Evolutionary conservation across 2,888 invertebrate species (phyloP).

Genomic region (Pomacea canaliculata): DNA sequence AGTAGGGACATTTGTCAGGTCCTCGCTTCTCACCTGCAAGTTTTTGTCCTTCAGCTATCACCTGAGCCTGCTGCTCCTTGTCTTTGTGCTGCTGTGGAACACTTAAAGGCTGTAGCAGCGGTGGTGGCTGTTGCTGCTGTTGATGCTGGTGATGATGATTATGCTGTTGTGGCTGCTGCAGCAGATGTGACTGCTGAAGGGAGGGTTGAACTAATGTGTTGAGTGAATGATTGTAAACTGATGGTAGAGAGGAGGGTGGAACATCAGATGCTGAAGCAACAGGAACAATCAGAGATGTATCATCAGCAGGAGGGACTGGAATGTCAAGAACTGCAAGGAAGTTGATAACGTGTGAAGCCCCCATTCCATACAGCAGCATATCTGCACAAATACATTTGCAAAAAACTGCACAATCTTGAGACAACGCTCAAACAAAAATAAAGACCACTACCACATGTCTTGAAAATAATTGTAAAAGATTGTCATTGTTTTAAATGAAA

Average conservation of each 20-base stretch:
- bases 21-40: background rate
- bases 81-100: constrained; percentile 5
- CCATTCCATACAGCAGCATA: constrained; percentile 18
- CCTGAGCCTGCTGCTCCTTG: background rate
- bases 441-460: too few relatives aligned
- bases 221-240: constrained; percentile 10
- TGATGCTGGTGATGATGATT: constrained; percentile 5
- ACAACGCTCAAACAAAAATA: too few relatives aligned
- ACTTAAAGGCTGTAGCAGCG: background rate
- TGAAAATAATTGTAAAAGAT: too few relatives aligned
- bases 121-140: background rate
- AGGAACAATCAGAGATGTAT: constrained; percentile 14
- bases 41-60: background rate
- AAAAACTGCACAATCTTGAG: too few relatives aligned
- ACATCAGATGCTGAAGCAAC: background rate
- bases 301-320: constrained; percentile 8
- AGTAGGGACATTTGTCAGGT: constrained; percentile 4
- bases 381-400: constrained; percentile 5
- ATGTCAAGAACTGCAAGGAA: constrained; percentile 17
- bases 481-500: too few relatives aligned
- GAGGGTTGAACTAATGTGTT: background rate
- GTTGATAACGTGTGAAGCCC: constrained; percentile 14
- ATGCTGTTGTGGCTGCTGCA: background rate
- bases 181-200: background rate
- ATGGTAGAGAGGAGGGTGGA: background rate